Evolutionary conservation across 2,113 vertebrate species (phyloP), one percentile per base, ranked within the genome.

Genomic region (Pituophis catenifer): DNA sequence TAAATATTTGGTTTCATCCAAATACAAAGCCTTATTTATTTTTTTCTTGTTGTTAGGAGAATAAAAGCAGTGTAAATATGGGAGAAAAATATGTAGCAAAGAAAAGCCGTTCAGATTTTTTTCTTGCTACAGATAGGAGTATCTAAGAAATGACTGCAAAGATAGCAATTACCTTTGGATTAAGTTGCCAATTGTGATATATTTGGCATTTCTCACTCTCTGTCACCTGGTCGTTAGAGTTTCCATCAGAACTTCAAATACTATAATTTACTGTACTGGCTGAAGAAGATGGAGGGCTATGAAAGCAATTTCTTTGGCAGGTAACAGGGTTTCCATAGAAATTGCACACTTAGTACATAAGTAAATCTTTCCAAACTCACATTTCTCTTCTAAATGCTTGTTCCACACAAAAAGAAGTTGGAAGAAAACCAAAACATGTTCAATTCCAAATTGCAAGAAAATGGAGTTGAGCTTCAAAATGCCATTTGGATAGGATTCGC

Each of bases 291-390:
- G 23, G 38, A 90, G 24, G 52, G 58, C 85, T 91, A 90, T 94
- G 89, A 94, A 93, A 96, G 55, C n/a, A 96, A 95, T 96, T 96
- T 94, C 58, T 93, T 70, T 89, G 95, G 95, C 87, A 95, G 26
- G 90, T 94, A 94, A 65, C 26, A 10, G 7, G 50, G 90, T 95
- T 96, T 94, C 93, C 81, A 94, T 96, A 96, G 90, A 97, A 96
- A 97, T 94, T 96, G 87, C 50, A 89, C 93, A 54, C 86, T 97
- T 90, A 96, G 62, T 86, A 89, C 95, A 92, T 88, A 96, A 94
- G 91, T 93, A 94, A 33, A 94, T 90, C 57, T 95, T 92, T 58
- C 33, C 38, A 38, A 88, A 95, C 93, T 93, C 9, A 81, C 65
- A 92, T 94, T 92, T 93, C 94, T 94, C 88, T 92, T 23, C 90